Evolutionary conservation across 1,140 invertebrate species (phyloP), one percentile per base, ranked within the genome.

Genomic region (Homarus americanus): DNA sequence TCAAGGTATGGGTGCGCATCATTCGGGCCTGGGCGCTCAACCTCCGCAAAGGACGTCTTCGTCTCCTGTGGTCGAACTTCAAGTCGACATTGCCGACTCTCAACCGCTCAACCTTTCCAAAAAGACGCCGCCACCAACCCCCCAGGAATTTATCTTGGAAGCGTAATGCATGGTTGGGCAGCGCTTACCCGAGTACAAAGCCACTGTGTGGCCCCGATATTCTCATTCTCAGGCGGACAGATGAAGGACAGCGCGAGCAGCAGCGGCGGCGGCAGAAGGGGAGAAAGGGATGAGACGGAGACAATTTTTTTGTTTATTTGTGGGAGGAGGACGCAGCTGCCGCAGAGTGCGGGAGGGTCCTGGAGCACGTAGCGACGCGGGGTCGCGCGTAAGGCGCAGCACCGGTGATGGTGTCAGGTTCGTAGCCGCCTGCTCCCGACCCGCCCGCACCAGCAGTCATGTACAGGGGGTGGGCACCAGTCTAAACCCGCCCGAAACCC

Each of bases 31-130:
- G 76, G 91, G 91, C 75, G 84, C 76, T 66, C 76, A 78, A 36
- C 82, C 92, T n/a, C 58, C 79, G 79, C 90, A 90, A 69, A 90
- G 86, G 82, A 58, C 91, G 28, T 44, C 80, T 0, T 91, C 91
- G 15, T 87, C 87, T 41, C 75, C 86, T 24, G 75, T 88, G 28
- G 95, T 97, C 93, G 97, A 97, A 93, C 95, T 97, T 80, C 97
- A 97, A 94, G 97, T 97, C 90, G 97, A 96, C 93, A 96, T 97
- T 89, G 96, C 96, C 83, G 97, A 97, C 93, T 96, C 96, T 87
- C 97, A 97, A 94, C 97, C 97, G 53, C 95, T 98, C 69, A 98
- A 98, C 95, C 95, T 98, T 82, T 98, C 97, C 93, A 98, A 97
- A 95, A 98, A 98, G 94, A 97, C 97, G 90, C 97, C 97, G 89